These are phyloP conservation scores for Dinocampus coccinellae DNA, from an alignment of 2,888 invertebrate species.

Conservation along the genomic window DNA sequence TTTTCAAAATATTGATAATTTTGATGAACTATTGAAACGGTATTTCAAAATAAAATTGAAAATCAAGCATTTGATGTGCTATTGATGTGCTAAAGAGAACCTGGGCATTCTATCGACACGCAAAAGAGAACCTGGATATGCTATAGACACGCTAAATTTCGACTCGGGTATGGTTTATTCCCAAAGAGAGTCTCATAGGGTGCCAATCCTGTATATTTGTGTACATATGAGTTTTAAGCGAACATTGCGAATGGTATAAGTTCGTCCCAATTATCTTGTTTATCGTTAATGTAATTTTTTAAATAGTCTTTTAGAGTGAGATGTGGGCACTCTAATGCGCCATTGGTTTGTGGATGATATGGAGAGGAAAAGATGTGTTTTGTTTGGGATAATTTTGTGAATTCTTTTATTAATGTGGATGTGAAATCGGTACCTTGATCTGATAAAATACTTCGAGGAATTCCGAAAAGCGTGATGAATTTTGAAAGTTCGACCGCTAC, in stretches of 20 bases:
- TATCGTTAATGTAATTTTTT: slow-evolving; percentile 39
- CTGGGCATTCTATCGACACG: no score
- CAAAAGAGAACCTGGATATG: no score
- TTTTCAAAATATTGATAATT: no score
- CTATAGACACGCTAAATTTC: no score
- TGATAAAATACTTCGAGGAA: slow-evolving; percentile 29
- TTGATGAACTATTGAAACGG: no score
- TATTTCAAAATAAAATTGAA: no score
- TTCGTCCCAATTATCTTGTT: slow-evolving; percentile 47
- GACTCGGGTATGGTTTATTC: not conserved
- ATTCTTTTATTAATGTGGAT: slow-evolving; percentile 37
- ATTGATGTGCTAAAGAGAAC: no score
- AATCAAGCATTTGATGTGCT: no score
- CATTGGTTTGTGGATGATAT: slow-evolving; percentile 40
- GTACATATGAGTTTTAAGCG: slow-evolving; percentile 39
- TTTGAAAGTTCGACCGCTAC: slow-evolving; percentile 33
- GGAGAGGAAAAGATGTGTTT: slow-evolving; percentile 33
- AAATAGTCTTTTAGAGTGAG: slow-evolving; percentile 42
- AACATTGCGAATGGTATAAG: slow-evolving; percentile 44
- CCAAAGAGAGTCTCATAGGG: slow-evolving; percentile 24
- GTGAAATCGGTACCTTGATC: slow-evolving; percentile 34
- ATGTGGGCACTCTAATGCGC: slow-evolving; percentile 35
- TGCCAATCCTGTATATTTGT: slow-evolving; percentile 21
- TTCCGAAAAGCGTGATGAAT: slow-evolving; percentile 36
- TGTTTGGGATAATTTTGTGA: slow-evolving; percentile 31